A percentile compares a stretch with the other conserved stretches of the same genome.
Evolutionary conservation across 2,113 vertebrate genomes (phyloP).

Genomic region (Carollia perspicillata): DNA sequence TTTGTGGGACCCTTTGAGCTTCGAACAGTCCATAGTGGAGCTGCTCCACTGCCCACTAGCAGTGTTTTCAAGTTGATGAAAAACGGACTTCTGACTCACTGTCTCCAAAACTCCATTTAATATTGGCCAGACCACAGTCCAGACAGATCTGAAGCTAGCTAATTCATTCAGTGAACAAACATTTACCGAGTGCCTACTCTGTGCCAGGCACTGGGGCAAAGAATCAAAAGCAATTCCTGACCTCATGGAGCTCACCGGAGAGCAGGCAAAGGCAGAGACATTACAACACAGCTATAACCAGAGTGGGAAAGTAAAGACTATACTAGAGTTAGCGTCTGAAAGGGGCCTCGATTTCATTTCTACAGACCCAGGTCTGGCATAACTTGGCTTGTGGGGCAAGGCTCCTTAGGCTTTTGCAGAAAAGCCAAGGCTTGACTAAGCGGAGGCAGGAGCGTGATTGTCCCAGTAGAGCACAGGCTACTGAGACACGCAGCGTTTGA

Average conservation of each 20-base stretch:
- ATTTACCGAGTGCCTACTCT: slow-evolving; percentile 34
- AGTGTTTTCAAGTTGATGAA: not conserved
- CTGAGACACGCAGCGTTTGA: not conserved
- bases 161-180: slow-evolving; percentile 44
- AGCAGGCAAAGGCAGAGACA: not conserved
- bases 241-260: not conserved
- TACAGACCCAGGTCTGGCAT: not conserved
- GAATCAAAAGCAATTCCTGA: slow-evolving; percentile 32
- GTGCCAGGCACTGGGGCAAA: slow-evolving; percentile 33
- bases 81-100: slow-evolving; percentile 15
- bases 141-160: slow-evolving; percentile 24
- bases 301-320: not conserved
- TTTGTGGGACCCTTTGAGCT: not conserved
- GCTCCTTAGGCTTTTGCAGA: not conserved
- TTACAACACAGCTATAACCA: not conserved
- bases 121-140: not conserved
- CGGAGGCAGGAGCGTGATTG: accelerated
- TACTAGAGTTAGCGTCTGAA: not conserved
- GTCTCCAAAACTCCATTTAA: not conserved
- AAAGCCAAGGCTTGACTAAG: not conserved
- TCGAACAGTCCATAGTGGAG: no score
- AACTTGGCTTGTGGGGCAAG: not conserved
- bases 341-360: not conserved
- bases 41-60: not conserved
- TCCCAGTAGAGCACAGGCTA: not conserved